These are phyloP conservation scores for Tiliacea aurago DNA, from an alignment of 2,888 invertebrate genomes.

Conservation along the genomic window DNA sequence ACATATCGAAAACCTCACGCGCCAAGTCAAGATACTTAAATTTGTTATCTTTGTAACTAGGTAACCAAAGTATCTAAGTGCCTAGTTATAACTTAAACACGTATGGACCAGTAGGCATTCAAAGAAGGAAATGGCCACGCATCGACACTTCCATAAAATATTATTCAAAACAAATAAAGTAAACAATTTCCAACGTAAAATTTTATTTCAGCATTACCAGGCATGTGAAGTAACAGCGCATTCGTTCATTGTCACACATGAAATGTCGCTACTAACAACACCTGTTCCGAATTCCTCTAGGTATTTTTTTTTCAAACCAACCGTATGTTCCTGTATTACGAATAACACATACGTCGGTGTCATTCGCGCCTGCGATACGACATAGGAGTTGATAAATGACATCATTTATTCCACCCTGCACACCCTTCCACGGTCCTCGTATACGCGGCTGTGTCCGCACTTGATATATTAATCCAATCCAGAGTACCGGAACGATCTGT, in stretches of 20 bases:
- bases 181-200: slow-evolving; percentile 9
- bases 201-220: slow-evolving; percentile 49
- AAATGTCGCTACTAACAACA: slow-evolving; percentile 74
- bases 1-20: no score
- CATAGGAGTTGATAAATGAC: slow-evolving; percentile 73
- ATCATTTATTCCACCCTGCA: slow-evolving; percentile 73
- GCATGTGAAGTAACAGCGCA: slow-evolving; percentile 53
- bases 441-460: slow-evolving; percentile 62
- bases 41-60: not conserved
- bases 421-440: slow-evolving; percentile 59
- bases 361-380: slow-evolving; percentile 70
- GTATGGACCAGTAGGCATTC: not conserved
- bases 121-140: slow-evolving; percentile 3
- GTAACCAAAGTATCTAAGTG: not conserved
- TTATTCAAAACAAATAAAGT: slow-evolving; percentile 29
- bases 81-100: not conserved
- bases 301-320: slow-evolving; percentile 66
- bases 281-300: slow-evolving; percentile 71
- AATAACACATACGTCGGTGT: slow-evolving; percentile 68
- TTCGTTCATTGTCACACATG: slow-evolving; percentile 69
- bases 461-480: slow-evolving; percentile 66
- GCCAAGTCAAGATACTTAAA: no score
- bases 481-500: slow-evolving; percentile 36
- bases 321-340: slow-evolving; percentile 52
- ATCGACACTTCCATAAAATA: slow-evolving; percentile 10